Evolutionary conservation across 2,888 invertebrate species (phyloP).

Genomic region (Athetis lepigone): DNA sequence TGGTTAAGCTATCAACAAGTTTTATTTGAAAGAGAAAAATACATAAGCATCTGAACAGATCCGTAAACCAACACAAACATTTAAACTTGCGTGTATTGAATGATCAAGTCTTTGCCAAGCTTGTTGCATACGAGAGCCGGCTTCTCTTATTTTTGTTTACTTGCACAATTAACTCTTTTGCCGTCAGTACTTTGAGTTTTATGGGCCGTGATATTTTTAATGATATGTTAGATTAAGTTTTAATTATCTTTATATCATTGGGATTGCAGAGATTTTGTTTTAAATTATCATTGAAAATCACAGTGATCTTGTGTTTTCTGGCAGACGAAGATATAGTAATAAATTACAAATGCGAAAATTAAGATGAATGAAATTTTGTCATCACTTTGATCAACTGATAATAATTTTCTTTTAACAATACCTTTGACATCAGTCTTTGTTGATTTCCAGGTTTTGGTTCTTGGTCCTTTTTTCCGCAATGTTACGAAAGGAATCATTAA

Average conservation of each 20-base stretch:
- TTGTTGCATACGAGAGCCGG: conserved; percentile 10
- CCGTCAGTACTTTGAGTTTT: conserved; percentile 21
- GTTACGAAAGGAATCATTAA: no score
- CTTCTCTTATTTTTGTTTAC: background rate
- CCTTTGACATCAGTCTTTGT: no score
- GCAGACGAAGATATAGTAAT: no score
- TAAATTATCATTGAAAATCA: background rate
- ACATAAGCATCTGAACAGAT: no score
- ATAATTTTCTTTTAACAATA: no score
- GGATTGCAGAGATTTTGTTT: no score
- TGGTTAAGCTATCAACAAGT: no score
- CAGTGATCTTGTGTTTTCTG: background rate
- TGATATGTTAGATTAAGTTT: conserved; percentile 16
- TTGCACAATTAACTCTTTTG: conserved; percentile 15
- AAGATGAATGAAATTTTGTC: background rate
- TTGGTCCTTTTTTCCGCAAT: no score
- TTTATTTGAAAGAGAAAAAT: no score
- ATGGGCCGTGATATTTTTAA: conserved; percentile 10
- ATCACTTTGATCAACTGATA: background rate
- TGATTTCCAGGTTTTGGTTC: no score
- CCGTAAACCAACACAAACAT: background rate
- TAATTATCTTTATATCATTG: background rate
- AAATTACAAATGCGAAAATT: no score
- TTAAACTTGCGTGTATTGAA: background rate
- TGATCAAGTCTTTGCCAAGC: conserved; percentile 7